These are phyloP conservation scores for Campoplex capitator DNA, from an alignment of 2,888 invertebrate species.

Conservation along the genomic window DNA sequence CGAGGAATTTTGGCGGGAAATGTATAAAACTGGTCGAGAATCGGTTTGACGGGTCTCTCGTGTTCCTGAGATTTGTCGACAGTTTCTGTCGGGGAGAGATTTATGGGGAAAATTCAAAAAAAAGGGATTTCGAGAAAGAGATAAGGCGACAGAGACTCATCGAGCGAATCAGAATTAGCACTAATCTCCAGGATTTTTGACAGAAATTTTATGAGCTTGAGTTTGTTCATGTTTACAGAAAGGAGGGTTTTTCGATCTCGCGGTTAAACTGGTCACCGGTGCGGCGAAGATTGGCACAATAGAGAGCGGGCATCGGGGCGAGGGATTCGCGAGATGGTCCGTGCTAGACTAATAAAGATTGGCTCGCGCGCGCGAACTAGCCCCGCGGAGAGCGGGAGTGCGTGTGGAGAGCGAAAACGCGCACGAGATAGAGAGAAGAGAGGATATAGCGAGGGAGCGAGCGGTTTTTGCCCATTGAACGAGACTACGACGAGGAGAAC, in stretches of 20 bases:
- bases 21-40: not conserved
- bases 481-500: conserved; percentile 75
- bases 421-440: conserved; percentile 46
- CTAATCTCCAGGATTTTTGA: not conserved
- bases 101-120: not conserved
- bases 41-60: not conserved
- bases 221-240: conserved; percentile 2
- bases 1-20: not conserved
- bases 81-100: not conserved
- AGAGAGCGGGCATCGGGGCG: conserved; percentile 72
- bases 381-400: conserved; percentile 66
- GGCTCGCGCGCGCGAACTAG: conserved; percentile 82
- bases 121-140: not conserved
- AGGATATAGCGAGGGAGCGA: conserved; percentile 42
- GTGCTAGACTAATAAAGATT: conserved; percentile 84
- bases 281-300: conserved; percentile 59
- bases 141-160: not conserved
- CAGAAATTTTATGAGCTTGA: not conserved
- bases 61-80: not conserved
- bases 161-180: not conserved
- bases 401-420: conserved; percentile 58
- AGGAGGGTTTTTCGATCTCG: conserved; percentile 21
- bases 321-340: conserved; percentile 82
- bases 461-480: conserved; percentile 69
- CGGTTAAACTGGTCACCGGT: conserved; percentile 54